A percentile compares a stretch with the other conserved stretches of the same genome.
Evolutionary conservation across 2,113 vertebrate species (phyloP).

Genomic region (Sinocyclocheilus grahami): DNA sequence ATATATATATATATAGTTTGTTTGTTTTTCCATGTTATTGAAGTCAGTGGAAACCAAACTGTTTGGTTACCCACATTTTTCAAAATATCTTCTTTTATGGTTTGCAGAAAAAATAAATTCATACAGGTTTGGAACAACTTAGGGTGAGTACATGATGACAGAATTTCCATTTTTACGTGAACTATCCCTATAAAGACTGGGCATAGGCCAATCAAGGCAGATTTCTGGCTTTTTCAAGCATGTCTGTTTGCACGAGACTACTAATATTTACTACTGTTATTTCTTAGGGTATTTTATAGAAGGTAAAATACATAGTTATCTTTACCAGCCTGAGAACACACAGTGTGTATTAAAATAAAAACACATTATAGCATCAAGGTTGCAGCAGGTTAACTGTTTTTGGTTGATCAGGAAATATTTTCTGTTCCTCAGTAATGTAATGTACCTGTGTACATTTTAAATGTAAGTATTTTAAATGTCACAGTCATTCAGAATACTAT

Average conservation of each 20-base stretch:
- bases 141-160: too few relatives aligned
- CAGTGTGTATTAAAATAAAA: too few relatives aligned
- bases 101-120: too few relatives aligned
- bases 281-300: background rate
- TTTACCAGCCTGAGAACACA: too few relatives aligned
- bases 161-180: background rate
- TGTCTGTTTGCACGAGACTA: background rate
- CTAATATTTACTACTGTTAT: background rate
- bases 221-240: too few relatives aligned
- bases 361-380: background rate
- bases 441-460: background rate
- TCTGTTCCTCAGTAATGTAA: slow-evolving; percentile 9
- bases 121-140: too few relatives aligned
- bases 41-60: too few relatives aligned
- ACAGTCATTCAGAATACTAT: background rate
- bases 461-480: background rate
- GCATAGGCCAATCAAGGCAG: too few relatives aligned
- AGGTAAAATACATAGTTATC: background rate
- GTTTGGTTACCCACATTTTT: too few relatives aligned
- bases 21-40: too few relatives aligned
- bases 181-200: background rate
- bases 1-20: too few relatives aligned
- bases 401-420: slow-evolving; percentile 1
- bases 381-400: slow-evolving; percentile 36
- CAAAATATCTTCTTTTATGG: too few relatives aligned